Evolutionary conservation across 2,888 invertebrate species (phyloP).

Genomic region (Cataglyphis rosenhaueri): DNA sequence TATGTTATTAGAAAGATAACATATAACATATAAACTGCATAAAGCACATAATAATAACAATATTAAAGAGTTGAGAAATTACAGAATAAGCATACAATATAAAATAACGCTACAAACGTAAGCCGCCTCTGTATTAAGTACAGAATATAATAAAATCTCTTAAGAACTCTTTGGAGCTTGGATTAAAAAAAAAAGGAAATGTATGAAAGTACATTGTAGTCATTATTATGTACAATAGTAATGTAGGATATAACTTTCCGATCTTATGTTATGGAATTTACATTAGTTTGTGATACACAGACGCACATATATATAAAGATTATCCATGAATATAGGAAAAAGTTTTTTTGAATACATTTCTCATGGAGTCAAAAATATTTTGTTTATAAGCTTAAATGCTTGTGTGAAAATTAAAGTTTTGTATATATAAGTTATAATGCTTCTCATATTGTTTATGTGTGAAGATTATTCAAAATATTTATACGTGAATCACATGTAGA

Average conservation of each 20-base stretch:
- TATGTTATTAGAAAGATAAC: not conserved
- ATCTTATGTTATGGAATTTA: constrained; percentile 8
- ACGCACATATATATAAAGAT: not conserved
- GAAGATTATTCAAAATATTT: constrained; percentile 23
- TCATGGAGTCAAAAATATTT: constrained; percentile 12
- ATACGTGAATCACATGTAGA: not conserved
- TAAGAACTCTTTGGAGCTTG: constrained; percentile 51
- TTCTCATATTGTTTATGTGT: not conserved
- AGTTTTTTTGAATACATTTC: not conserved
- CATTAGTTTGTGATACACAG: not conserved
- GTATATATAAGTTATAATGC: not conserved
- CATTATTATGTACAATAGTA: constrained; percentile 16
- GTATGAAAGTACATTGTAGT: constrained; percentile 60
- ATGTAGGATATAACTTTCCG: not conserved
- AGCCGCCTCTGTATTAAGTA: constrained; percentile 26
- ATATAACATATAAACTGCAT: not conserved
- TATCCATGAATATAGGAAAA: not conserved
- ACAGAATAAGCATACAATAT: constrained; percentile 2
- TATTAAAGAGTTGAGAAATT: not conserved
- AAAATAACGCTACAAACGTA: constrained; percentile 36
- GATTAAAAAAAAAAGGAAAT: constrained; percentile 39
- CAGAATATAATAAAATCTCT: constrained; percentile 50
- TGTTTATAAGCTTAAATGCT: not conserved
- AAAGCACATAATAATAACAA: not conserved
- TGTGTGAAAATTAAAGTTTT: constrained; percentile 12